Evolutionary conservation across 2,113 vertebrate genomes (phyloP).

Genomic region (Tor tambroides): DNA sequence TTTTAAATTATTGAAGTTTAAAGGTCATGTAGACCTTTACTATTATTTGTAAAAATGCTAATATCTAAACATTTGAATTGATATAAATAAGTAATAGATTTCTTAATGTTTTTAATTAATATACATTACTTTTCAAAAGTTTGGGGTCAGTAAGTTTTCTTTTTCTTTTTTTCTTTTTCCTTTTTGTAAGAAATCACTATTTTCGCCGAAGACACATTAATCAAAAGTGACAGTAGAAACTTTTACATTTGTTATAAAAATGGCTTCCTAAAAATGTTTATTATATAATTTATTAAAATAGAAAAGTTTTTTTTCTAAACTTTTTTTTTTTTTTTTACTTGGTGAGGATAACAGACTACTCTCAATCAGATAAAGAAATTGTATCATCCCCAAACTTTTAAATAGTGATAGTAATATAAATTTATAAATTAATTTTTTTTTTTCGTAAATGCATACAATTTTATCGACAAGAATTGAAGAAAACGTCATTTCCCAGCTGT

Average conservation of each 20-base stretch:
- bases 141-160: no score
- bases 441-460: neutral
- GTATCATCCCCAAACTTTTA: neutral
- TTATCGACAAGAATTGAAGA: neutral
- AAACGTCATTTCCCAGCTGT: neutral
- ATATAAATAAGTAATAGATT: no score
- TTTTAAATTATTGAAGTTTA: neutral
- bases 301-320: neutral
- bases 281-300: neutral
- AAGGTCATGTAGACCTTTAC: neutral
- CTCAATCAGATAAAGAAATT: neutral
- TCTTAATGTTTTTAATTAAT: no score
- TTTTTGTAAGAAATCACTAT: no score
- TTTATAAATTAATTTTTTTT: neutral
- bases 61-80: no score
- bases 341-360: neutral
- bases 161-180: no score
- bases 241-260: neutral
- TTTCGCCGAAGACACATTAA: no score
- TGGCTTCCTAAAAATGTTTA: neutral
- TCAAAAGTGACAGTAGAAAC: no score
- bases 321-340: no score
- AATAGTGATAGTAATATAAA: neutral
- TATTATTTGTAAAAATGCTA: no score
- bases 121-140: no score